phyloP scores from a whole-genome alignment of 2,888 invertebrate species.

The Lottia gigantea region DNA sequence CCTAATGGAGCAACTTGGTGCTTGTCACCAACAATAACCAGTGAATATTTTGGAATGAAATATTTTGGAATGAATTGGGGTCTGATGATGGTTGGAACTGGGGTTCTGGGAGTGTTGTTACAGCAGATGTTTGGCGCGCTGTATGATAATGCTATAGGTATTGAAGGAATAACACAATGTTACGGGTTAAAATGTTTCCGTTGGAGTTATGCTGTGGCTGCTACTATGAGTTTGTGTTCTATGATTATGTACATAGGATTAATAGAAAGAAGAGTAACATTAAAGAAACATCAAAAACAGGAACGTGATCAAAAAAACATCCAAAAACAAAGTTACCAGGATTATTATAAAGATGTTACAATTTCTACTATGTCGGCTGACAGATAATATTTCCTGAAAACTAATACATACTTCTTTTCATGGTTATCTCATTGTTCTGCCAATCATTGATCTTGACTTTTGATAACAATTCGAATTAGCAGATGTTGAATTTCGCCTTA shows the following conservation, averaged over 20 bases:
- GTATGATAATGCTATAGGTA: constrained; percentile 43
- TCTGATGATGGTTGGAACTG: constrained; percentile 51
- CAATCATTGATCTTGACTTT: too few species aligned
- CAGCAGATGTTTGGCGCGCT: constrained; percentile 47
- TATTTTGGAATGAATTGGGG: constrained; percentile 58
- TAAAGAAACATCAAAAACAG: not conserved
- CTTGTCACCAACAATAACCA: constrained; percentile 52
- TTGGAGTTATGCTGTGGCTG: constrained; percentile 50
- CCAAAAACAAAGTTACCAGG: too few species aligned
- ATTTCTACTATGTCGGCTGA: too few species aligned
- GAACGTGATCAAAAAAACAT: too few species aligned
- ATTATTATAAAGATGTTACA: too few species aligned
- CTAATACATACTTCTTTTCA: too few species aligned
- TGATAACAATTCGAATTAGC: too few species aligned
- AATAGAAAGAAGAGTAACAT: constrained; percentile 33
- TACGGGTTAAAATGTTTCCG: constrained; percentile 48
- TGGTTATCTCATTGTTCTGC: too few species aligned
- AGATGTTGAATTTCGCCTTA: too few species aligned
- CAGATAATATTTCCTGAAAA: too few species aligned
- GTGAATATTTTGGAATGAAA: constrained; percentile 54
- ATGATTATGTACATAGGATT: constrained; percentile 45
- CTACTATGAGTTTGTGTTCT: constrained; percentile 46
- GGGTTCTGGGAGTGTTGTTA: constrained; percentile 42
- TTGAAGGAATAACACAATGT: constrained; percentile 42
- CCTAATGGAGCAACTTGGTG: constrained; percentile 56